phyloP scores from a whole-genome alignment of 2,888 invertebrate genomes.

The Laspeyria flexula region DNA sequence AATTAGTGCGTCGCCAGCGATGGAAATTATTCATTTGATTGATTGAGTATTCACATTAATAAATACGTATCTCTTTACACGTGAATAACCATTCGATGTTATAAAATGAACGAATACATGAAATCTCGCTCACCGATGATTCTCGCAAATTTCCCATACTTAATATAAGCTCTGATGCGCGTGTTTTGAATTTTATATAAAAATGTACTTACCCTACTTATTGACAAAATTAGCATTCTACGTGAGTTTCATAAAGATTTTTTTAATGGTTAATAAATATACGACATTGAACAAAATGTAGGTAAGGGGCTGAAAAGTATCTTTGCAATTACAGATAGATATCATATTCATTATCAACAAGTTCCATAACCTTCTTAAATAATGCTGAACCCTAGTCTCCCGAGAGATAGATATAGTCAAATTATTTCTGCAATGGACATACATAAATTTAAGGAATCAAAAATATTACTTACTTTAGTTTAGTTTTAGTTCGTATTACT shows the following conservation, averaged over 20 bases:
- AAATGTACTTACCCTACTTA: conserved; percentile 17
- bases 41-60: conserved; percentile 17
- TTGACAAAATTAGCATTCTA: conserved; percentile 14
- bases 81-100: conserved; percentile 9
- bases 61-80: conserved; percentile 11
- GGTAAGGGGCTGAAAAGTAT: no score
- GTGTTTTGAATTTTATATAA: conserved; percentile 17
- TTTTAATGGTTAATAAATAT: background rate
- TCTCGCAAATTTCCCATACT: conserved; percentile 23
- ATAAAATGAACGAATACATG: conserved; percentile 19
- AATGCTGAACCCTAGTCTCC: no score
- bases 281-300: no score
- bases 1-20: background rate
- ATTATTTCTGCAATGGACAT: no score
- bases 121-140: conserved; percentile 23
- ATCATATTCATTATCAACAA: no score
- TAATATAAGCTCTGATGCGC: conserved; percentile 26
- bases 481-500: no score
- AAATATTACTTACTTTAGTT: no score
- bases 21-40: background rate
- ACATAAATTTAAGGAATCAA: no score
- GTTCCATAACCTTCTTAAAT: no score
- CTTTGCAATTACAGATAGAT: no score
- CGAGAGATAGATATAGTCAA: no score
- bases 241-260: background rate